Evolutionary conservation across 2,888 invertebrate species (phyloP), one percentile per base, ranked within the genome.

Genomic region (Galeopsomyia nigrocyanea): DNA sequence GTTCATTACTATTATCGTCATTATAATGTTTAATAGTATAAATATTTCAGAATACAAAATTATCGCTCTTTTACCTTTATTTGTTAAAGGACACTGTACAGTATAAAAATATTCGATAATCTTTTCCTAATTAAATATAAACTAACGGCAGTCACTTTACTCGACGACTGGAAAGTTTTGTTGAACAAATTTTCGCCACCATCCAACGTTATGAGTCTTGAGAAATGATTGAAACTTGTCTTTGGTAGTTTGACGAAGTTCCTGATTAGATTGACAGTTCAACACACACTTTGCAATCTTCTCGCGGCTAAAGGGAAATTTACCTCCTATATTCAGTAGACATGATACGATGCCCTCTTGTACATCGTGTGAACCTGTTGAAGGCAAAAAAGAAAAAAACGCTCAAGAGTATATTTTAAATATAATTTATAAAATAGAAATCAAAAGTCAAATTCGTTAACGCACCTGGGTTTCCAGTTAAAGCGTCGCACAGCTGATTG

Each of bases 311-410:
- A 78, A 79, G n/a, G 75, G 76, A 46, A 79, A 77, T 31, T 79
- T 75, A 67, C 49, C 39, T 13, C 62, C 64, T 16, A 86, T 74
- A 71, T 80, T 81, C 31, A 85, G 55, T 47, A 86, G 76, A 2
- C 85, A 84, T 2, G 81, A 79, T 21, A 80, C 76, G 17, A 82
- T 65, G 0, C 86, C 84, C 74, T 86, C 84, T 68, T 84, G 81
- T 55, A 81, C 79, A 50, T 84, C 82, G 0, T 77, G 72, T 3
- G 79, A 70, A 53, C 75, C 85, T 84, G 66, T 31, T 66, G 68
- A 51, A 62, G 13, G 47, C 47, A 17, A 19, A 17, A 2, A 55
- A 55, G 56, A 56, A 21, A 56, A 56, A 22, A 21, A 13, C 21
- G 7, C 22, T 21, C 14, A 22, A 17, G 9, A 39, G 39, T 13